Conservation (phyloP, 2,113 vertebrate genomes). For the Corythaeola cristata region DNA sequence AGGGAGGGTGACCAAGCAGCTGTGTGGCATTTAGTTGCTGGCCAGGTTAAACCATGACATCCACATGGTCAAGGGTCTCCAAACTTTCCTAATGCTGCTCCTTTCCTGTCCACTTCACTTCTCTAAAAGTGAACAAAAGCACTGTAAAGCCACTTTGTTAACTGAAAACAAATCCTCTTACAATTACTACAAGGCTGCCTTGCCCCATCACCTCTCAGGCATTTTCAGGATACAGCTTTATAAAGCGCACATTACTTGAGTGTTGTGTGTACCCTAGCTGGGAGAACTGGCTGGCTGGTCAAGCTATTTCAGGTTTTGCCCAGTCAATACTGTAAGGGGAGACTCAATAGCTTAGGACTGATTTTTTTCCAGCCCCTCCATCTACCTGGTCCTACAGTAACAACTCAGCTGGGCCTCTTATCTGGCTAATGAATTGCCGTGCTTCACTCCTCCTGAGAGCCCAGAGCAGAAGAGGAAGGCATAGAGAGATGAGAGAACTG, state of each 20-base stretch:
- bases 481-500: not conserved
- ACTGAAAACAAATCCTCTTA: not conserved
- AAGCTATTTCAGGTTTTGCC: not conserved
- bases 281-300: not conserved
- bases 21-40: too few species aligned
- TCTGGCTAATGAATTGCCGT: not conserved
- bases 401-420: not conserved
- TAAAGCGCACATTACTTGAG: not conserved
- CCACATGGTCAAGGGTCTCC: not conserved
- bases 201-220: not conserved
- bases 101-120: not conserved
- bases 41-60: too few species aligned
- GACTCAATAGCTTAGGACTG: not conserved
- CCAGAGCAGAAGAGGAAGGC: not conserved
- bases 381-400: not conserved
- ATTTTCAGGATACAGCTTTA: not conserved
- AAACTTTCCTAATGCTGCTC: not conserved
- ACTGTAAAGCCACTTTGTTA: not conserved
- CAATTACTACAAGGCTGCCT: not conserved
- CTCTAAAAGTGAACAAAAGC: not conserved
- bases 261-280: not conserved
- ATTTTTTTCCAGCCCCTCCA: not conserved
- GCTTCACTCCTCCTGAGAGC: not conserved
- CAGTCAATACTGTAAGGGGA: not conserved
- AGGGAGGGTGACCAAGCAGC: too few species aligned